phyloP scores from a whole-genome alignment of 1,140 invertebrate genomes.

The Atta cephalotes region DNA sequence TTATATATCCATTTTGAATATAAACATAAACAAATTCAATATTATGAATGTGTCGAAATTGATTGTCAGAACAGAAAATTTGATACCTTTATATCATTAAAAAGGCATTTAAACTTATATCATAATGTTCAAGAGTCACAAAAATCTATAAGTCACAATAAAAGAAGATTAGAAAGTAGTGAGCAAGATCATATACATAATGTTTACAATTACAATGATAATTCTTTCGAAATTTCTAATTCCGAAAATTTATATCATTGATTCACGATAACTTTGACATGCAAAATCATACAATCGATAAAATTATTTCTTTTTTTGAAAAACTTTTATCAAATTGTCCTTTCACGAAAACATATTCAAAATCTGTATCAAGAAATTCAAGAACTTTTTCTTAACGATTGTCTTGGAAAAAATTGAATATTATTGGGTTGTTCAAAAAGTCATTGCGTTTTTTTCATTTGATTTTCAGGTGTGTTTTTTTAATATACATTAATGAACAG shows the following conservation, averaged over 20 bases:
- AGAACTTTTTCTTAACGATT: background rate
- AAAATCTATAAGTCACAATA: background rate
- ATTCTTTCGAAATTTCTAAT: too few species aligned
- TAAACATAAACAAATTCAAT: background rate
- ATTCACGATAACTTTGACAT: background rate
- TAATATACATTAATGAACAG: too few species aligned
- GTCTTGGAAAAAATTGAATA: background rate
- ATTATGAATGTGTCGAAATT: background rate
- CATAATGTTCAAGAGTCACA: background rate
- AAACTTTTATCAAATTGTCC: background rate
- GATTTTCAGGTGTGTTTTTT: too few species aligned
- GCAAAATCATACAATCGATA: background rate
- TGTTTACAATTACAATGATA: too few species aligned
- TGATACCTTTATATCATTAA: background rate
- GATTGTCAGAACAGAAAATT: background rate
- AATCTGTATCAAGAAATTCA: background rate
- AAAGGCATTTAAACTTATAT: background rate
- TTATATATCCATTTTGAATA: background rate
- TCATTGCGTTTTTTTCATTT: too few species aligned
- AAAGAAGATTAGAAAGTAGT: background rate
- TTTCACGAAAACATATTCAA: background rate
- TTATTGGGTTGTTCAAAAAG: too few species aligned
- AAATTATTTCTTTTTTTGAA: background rate
- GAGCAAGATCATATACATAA: too few species aligned
- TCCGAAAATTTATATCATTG: background rate